Evolutionary conservation across 2,113 vertebrate genomes (phyloP), one percentile per base, ranked within the genome.

Genomic region (Urocolius indicus): DNA sequence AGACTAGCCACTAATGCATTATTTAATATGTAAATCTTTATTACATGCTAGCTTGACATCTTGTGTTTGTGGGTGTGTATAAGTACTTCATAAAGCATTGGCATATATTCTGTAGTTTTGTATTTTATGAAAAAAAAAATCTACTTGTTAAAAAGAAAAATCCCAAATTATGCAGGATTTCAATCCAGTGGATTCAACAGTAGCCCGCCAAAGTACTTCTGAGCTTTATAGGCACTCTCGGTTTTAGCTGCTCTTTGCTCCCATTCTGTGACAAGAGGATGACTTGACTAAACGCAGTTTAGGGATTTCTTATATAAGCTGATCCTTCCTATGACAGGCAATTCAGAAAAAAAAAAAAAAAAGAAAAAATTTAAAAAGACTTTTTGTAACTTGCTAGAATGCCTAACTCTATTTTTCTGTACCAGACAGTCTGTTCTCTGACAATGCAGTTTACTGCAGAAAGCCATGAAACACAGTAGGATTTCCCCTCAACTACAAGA

Each of bases 21-120:
- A 87, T 95, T 91, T 80, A 85, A 90, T 84, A 89, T 43, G 67
- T 71, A 87, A 81, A 93, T 78, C 51, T 38, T 88, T 88, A 78
- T 77, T 74, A 77, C 57, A 78, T 41, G 43, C 55, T 77, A 90
- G 68, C 30, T 86, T 6, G 7, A 55, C 13, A 77, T 86, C 48
- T 19, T 17, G 14, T 61, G 34, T 59, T 66, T 78, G 55, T 86
- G 38, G n/a, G 16, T 1, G 1, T 23, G 12, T 54, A 20, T 71
- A 90, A 52, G 72, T 71, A 81, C 43, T 86, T 92, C 29, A 69
- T 30, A 29, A 86, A 48, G 14, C 55, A 80, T 19, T 81, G 38
- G 19, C 7, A 73, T 67, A 90, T 68, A 17, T 80, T 69, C 51
- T 48, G 18, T 15, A 67, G 36, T 32, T 83, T 66, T 74, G 16